phyloP scores from a whole-genome alignment of 2,797 vertebrate species.

The Alcedo quadribrachys region DNA sequence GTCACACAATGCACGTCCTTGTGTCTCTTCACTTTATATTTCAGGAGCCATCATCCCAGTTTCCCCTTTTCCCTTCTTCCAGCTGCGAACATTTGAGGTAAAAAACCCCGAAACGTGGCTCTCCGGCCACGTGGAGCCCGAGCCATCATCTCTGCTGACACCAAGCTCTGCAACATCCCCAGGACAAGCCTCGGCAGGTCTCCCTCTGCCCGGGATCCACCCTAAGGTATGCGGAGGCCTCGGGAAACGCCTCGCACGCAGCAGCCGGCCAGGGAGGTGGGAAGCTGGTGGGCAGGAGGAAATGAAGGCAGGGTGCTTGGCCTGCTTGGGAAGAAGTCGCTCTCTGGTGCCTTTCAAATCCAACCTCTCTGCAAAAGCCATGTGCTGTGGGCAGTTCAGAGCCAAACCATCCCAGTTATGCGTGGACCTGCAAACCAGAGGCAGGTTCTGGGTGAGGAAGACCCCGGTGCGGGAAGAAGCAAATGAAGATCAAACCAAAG shows the following conservation, averaged over 20 bases:
- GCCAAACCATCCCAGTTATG: neutral
- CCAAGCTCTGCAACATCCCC: neutral
- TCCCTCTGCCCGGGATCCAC: constrained; percentile 14
- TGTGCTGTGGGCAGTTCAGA: neutral
- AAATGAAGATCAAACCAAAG: neutral
- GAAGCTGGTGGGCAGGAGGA: neutral
- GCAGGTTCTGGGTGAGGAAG: neutral
- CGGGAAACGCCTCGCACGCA: neutral
- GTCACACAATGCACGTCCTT: neutral
- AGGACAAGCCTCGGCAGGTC: constrained; percentile 32
- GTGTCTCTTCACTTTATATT: neutral
- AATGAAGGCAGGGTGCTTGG: neutral
- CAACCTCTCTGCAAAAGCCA: neutral
- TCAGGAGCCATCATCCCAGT: rapidly evolving
- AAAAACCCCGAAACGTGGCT: neutral
- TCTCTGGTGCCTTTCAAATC: neutral
- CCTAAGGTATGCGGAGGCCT: neutral
- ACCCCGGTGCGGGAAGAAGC: neutral
- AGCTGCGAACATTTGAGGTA: rapidly evolving
- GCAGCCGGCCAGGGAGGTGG: neutral
- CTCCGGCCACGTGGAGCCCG: neutral
- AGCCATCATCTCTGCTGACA: neutral
- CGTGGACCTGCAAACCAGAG: neutral
- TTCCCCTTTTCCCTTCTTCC: neutral
- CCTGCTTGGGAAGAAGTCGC: neutral